phyloP scores from a whole-genome alignment of 1,140 invertebrate genomes.

The Aphis gossypii region DNA sequence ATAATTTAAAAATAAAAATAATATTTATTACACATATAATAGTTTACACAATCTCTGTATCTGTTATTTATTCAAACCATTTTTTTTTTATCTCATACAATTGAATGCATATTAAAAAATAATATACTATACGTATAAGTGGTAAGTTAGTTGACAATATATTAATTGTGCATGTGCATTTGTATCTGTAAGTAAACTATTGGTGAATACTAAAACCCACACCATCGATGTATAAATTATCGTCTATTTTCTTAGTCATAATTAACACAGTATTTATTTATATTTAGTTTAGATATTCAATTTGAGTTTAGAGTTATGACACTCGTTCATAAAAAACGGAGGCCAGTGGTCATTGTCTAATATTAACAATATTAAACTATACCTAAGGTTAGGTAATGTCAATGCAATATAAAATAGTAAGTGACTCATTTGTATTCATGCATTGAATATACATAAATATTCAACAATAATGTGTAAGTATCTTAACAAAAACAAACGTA shows the following conservation, averaged over 20 bases:
- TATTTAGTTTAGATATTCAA: neutral
- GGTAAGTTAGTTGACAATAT: neutral
- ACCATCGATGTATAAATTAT: neutral
- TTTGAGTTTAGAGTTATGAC: neutral
- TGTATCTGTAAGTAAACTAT: neutral
- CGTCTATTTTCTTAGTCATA: neutral
- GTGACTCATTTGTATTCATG: neutral
- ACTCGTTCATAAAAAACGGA: neutral
- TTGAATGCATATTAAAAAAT: neutral
- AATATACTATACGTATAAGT: neutral
- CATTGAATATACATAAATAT: neutral
- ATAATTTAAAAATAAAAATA: too few species aligned
- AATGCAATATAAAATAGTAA: neutral
- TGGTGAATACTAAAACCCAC: neutral
- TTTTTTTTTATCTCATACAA: neutral
- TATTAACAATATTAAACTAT: neutral
- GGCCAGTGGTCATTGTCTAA: neutral
- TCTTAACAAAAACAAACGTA: neutral
- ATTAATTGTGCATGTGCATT: neutral
- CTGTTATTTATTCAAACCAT: neutral
- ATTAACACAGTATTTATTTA: neutral
- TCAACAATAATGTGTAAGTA: neutral
- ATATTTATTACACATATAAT: neutral
- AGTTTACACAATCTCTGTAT: neutral
- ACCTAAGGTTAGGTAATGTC: neutral